Percentiles rank a stretch among this genome's conserved stretches.
These are phyloP conservation scores for Tenthredo notha DNA, from an alignment of 2,888 invertebrate genomes.

Conservation along the genomic window DNA sequence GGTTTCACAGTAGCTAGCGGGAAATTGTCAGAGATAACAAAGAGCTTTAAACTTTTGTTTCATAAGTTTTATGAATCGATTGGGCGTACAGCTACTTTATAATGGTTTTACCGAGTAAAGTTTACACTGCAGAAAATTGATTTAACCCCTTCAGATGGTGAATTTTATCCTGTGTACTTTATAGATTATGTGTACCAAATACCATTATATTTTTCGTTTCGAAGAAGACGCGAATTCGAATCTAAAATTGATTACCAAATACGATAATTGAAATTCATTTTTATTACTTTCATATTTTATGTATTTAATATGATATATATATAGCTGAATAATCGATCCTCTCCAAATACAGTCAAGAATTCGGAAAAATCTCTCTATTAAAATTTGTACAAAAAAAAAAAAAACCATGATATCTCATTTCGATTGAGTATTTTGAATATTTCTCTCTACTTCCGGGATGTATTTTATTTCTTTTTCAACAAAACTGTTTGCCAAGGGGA, in stretches of 20 bases:
- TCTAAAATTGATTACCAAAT: background rate
- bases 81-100: conserved; percentile 65
- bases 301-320: background rate
- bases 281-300: no score
- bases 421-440: background rate
- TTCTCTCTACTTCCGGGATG: background rate
- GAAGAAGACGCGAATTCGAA: background rate
- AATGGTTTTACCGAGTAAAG: conserved; percentile 54
- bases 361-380: background rate
- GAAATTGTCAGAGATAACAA: conserved; percentile 72
- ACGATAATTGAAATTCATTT: no score
- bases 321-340: background rate
- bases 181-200: conserved; percentile 72
- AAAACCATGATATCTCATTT: background rate
- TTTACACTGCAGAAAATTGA: conserved; percentile 63
- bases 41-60: conserved; percentile 69
- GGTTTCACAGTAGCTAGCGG: conserved; percentile 60
- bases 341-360: no score
- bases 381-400: no score
- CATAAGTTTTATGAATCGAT: conserved; percentile 64
- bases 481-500: conserved; percentile 49
- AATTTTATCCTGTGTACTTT: conserved; percentile 71
- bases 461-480: conserved; percentile 17
- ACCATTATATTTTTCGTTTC: background rate
- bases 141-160: conserved; percentile 60